Evolutionary conservation across 2,113 vertebrate genomes (phyloP).

Genomic region (Phoxinus phoxinus): DNA sequence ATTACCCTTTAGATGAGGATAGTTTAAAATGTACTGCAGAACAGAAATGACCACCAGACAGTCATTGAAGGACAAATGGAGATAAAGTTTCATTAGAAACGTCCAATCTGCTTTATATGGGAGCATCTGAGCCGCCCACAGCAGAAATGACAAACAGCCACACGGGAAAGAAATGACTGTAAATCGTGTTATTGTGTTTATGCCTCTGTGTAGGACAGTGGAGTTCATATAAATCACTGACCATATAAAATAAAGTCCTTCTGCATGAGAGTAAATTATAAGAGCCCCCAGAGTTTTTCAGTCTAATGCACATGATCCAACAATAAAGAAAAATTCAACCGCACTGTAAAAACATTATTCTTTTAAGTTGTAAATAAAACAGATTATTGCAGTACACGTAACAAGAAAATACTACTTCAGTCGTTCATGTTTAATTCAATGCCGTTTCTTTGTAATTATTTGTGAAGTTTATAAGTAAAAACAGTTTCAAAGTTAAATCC

Average conservation of each 20-base stretch:
- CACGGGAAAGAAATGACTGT: not conserved
- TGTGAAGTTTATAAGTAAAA: not conserved
- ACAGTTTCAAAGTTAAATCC: not conserved
- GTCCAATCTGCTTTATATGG: not conserved
- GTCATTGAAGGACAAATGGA: not conserved
- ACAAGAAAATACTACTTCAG: not conserved
- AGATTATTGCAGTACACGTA: not conserved
- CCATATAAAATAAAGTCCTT: not conserved
- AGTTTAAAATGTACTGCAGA: not conserved
- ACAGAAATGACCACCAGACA: not conserved
- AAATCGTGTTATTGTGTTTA: not conserved
- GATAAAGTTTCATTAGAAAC: not conserved
- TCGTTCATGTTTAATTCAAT: not conserved
- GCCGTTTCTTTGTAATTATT: not conserved
- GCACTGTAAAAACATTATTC: not conserved
- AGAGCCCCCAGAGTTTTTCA: not conserved
- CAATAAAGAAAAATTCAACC: not conserved
- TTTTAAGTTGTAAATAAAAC: not conserved
- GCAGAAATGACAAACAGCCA: not conserved
- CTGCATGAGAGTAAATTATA: not conserved
- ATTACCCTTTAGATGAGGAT: not conserved
- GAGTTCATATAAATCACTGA: constrained; percentile 16
- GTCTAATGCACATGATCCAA: not conserved
- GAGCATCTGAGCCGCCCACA: constrained; percentile 18
- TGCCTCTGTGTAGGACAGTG: not conserved